Conservation (phyloP, 1,140 invertebrate species). For the Pachyrhynchus sulphureomaculatus region DNA sequence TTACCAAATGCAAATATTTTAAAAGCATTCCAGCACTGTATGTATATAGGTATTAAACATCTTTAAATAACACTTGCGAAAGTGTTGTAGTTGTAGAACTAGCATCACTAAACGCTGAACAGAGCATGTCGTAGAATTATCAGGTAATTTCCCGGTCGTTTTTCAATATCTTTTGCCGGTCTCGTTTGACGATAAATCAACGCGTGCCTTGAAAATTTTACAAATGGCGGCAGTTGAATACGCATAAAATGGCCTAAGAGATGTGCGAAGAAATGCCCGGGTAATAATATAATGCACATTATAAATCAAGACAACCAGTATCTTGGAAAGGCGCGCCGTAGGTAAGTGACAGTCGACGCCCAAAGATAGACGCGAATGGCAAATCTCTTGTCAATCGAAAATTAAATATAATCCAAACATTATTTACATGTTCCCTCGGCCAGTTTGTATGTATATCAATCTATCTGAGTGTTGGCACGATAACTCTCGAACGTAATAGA, state of each 20-base stretch:
- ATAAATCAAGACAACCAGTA: conserved; percentile 33
- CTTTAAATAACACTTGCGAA: background rate
- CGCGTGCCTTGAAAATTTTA: conserved; percentile 22
- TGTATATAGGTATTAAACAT: background rate
- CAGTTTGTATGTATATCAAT: too few relatives aligned
- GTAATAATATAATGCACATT: conserved; percentile 36
- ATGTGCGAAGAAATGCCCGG: conserved; percentile 26
- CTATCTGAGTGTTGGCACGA: too few relatives aligned
- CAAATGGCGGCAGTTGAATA: conserved; percentile 35
- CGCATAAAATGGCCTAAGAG: conserved; percentile 17
- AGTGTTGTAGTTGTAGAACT: background rate
- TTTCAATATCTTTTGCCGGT: conserved; percentile 13
- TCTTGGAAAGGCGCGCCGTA: conserved; percentile 14
- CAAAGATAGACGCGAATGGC: background rate
- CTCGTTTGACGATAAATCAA: conserved; percentile 25
- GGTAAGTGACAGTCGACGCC: conserved; percentile 27
- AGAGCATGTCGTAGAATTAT: conserved; percentile 6
- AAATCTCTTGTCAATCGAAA: background rate
- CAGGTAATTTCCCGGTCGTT: conserved; percentile 14
- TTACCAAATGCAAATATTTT: too few relatives aligned
- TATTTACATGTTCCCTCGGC: too few relatives aligned
- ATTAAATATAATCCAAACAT: too few relatives aligned
- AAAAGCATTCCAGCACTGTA: too few relatives aligned
- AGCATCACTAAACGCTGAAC: background rate
- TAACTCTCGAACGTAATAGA: too few relatives aligned